Evolutionary conservation across 1,140 invertebrate species (phyloP), one percentile per base, ranked within the genome.

Genomic region (Diachasmimorpha longicaudata): DNA sequence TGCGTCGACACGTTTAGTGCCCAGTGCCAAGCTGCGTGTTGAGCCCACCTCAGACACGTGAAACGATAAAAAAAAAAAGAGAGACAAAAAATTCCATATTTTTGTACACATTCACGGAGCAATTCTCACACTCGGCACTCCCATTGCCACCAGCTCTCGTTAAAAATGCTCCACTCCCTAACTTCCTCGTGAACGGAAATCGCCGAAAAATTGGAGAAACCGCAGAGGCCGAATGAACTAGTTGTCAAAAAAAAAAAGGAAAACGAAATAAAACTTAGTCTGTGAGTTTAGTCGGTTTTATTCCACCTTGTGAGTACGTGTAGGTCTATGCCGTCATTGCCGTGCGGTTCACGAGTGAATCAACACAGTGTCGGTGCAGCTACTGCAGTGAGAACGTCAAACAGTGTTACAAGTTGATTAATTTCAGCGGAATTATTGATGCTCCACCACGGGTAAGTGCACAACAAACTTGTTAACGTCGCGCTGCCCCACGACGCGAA

Each of bases 1-100:
- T 73, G 71, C 68, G 68, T 70, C 76, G 76, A 74, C 58, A 46
- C 42, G 75, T 73, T 72, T 70, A 70, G 63, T 70, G 42, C 21
- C 58, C 52, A 76, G 74, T 76, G 69, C 74, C 74, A 76, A 69
- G 68, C 67, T 76, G 74, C 70, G 52, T 68, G 58, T 63, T 25
- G 58, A 63, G 58, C 58, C 19, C 58, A 63, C 23, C 19, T 31
- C 9, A 63, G 48, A 55, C 48, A 55, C 48, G 58, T 63, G 19
- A 63, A 63, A 1, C 48, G 6, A 14, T 58, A 21, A 21, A 58
- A 63, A 31, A 63, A 31, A 63, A 52, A 52, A 46, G 4, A 46
- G 11, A 46, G 4, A n/a, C n/a, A 8, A 39, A 42, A 11, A 42
- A 4, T 42, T 1, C 9, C 39, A 52, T 52, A 52, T 52, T 52